Evolutionary conservation across 2,888 invertebrate genomes (phyloP), one percentile per base, ranked within the genome.

Genomic region (Strigamia crassipes): DNA sequence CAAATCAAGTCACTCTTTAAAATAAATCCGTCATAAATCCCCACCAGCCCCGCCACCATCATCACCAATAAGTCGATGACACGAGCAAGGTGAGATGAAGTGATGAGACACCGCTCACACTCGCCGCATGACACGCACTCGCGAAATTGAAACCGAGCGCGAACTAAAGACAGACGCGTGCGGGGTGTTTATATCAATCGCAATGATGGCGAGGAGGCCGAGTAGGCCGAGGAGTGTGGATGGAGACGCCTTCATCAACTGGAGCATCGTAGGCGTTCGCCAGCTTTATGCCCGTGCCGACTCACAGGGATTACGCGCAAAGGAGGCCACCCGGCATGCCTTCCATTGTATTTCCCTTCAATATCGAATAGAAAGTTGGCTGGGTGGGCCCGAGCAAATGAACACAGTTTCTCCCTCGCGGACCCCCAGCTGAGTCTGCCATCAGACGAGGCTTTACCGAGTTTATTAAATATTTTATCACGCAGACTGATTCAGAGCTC

Each of bases 251-350:
- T 51, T 51, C 51, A 51, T 51, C 51, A 51, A 51, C 51, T 51
- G n/a, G 51, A 51, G 51, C 51, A 51, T 51, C 51, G 51, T 51
- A 51, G 51, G 51, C 51, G 51, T 51, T 51, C 51, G 51, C 51
- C 51, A 8, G 51, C 51, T 51, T 51, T 51, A 51, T 18, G 51
- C 51, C 51, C 51, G 51, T 51, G 51, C 51, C n/a, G 51, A 15
- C 51, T 51, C n/a, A 51, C n/a, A 18, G 51, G 51, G 51, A 51
- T 51, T 51, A 51, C 51, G 51, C 15, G 51, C 18, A 51, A 51
- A 51, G 51, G 51, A 51, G 51, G 51, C 51, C 51, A 51, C 51
- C 51, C 51, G 51, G 51, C 51, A 51, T 51, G 51, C 51, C 51
- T 51, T 51, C 51, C 51, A 51, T 51, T 51, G 51, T 51, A 51